Evolutionary conservation across 2,113 vertebrate species (phyloP), one percentile per base, ranked within the genome.

Genomic region (Istiophorus platypterus): DNA sequence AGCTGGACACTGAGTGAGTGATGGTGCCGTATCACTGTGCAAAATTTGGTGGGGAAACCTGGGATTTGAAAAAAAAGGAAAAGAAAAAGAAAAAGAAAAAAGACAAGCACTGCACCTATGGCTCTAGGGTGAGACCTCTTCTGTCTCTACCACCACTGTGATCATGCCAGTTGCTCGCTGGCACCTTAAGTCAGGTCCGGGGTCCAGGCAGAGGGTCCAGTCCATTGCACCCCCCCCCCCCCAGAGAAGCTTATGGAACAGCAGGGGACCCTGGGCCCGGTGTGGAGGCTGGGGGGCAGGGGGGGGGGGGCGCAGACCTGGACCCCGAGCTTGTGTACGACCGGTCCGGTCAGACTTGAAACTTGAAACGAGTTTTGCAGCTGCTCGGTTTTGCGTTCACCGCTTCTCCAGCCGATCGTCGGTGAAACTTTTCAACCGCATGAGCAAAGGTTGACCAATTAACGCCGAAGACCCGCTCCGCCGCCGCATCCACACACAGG

Each of bases 381-480:
- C 31, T 29, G 52, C 57, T 84, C 52, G 58, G 39, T 72, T 72
- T 80, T 72, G 67, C 62, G 71, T 72, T 62, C 41, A 10, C 57
- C 65, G 39, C 26, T 52, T 70, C 49, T 69, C 34, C 57, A 65
- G 69, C 80, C 75, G 75, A 22, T 74, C n/a, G 67, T 0, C 51
- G 61, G n/a, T 17, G 34, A 45, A 72, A 89, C 26, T 69, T 85
- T 82, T 7, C n/a, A 57, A 70, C 75, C 77, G 76, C 22, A 39
- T 47, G 62, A 67, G 64, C 67, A 80, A 68, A 84, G 52, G 10
- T 76, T 86, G 73, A 82, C 72, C 59, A 82, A 80, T 89, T 74
- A 81, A 68, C 45, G 39, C 13, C 27, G 71, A 52, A n/a, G n/a
- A n/a, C n/a, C n/a, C n/a, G n/a, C n/a, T n/a, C n/a, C n/a, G n/a